Base-by-base conservation (phyloP, 1,140 invertebrate genomes). In the Palaemon carinicauda region DNA sequence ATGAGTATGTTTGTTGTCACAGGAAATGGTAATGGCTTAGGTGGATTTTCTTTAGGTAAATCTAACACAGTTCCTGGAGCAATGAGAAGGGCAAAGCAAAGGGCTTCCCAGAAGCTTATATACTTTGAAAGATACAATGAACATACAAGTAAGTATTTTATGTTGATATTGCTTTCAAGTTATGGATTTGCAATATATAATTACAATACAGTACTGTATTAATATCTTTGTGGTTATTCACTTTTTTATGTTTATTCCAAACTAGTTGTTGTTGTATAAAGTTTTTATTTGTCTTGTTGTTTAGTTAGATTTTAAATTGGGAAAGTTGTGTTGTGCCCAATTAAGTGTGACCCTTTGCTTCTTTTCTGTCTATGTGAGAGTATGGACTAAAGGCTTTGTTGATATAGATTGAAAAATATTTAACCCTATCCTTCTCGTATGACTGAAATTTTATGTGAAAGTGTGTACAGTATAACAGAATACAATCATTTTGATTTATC, bases 21-120 rank as follows among this genome's bases (percentile, higher is more conserved):
- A 80, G 98, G 98, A 69, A 99, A 99, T 93, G 92, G 93, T 75
- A 95, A 97, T 91, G 98, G 98, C 3, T 91, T 98, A 15, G 95
- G 93, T 89, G 98, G 96, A 21, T 96, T 97, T 93, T 94, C 94
- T 17, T 89, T 95, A n/a, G 94, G 93, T 0, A 96, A 94, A 92
- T 94, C 94, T 9, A 87, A 77, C 54, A 79, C 86, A 7, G 92
- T 93, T 10, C 93, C 91, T 90, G 92, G 93, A 12, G 94, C 95
- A 31, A 75, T 97, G 15, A 93, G 93, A 80, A 94, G 94, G 92
- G 96, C 96, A 0, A 98, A 95, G 91, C 98, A 98, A 92, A 94
- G 94, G 88, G 96, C 98, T 73, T 96, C 94, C 1, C 95, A 96
- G 90, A 96, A 95, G 92, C 91, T 99, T n/a, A 94, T 97, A 90